A percentile compares a stretch with the other conserved stretches of the same genome.
These are phyloP conservation scores for Phataginus tricuspis DNA, from an alignment of 2,797 vertebrate species.

Conservation along the genomic window DNA sequence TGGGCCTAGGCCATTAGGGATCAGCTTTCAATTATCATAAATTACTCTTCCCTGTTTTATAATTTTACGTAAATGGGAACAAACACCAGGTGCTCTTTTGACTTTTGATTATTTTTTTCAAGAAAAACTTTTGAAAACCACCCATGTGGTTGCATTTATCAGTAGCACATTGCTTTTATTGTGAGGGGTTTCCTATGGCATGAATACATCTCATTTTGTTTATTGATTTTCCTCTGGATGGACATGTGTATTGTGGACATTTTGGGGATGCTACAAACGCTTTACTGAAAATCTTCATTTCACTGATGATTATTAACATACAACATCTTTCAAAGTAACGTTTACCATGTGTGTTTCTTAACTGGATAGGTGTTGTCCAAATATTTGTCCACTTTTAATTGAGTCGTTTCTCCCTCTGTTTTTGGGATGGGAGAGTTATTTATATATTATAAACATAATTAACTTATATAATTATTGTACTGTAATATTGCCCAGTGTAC, in stretches of 20 bases:
- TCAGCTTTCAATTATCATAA: background rate
- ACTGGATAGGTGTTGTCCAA: background rate
- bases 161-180: background rate
- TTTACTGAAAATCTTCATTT: background rate
- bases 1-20: too few relatives aligned
- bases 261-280: accelerated
- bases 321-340: background rate
- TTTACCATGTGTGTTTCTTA: background rate
- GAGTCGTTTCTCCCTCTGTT: background rate
- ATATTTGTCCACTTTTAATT: background rate
- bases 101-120: background rate
- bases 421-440: background rate
- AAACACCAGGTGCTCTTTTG: accelerated
- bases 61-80: background rate
- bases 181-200: background rate
- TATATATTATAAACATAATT: background rate
- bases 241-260: background rate
- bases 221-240: background rate
- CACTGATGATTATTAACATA: background rate
- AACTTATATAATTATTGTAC: background rate
- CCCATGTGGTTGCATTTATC: background rate
- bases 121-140: background rate
- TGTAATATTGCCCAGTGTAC: background rate
- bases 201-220: background rate
- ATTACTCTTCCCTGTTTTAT: background rate